These are phyloP conservation scores for Rhagoletis zephyria DNA, from an alignment of 1,140 invertebrate genomes.

Conservation along the genomic window DNA sequence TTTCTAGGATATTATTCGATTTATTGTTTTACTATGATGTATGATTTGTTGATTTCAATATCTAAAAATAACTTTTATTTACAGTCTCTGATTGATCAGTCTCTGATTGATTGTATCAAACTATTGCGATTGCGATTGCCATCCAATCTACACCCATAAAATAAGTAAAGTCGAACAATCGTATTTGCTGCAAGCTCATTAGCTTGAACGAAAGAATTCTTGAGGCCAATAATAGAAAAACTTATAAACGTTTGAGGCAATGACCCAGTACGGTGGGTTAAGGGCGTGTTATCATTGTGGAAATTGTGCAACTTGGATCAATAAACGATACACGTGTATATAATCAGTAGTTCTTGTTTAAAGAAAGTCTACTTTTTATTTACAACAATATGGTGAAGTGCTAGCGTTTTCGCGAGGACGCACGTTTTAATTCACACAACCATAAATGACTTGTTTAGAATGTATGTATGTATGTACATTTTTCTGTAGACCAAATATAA, in stretches of 20 bases:
- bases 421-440: no score
- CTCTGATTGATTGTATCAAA: not conserved
- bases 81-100: no score
- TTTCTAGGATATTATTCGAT: no score
- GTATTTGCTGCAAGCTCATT: slow-evolving; percentile 5
- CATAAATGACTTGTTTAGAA: no score
- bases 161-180: not conserved
- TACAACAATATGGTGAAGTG: not conserved
- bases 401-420: no score
- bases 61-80: no score
- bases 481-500: not conserved
- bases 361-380: not conserved
- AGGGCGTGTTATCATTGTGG: not conserved
- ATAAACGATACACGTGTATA: not conserved
- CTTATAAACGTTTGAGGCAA: not conserved
- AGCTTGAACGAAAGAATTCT: not conserved
- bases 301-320: not conserved
- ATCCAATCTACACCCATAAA: not conserved
- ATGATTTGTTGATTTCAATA: no score
- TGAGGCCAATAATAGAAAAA: not conserved
- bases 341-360: not conserved
- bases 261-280: not conserved
- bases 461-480: not conserved
- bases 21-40: no score
- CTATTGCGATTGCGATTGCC: no score